phyloP scores from a whole-genome alignment of 2,797 vertebrate genomes.

The Zalophus californianus region DNA sequence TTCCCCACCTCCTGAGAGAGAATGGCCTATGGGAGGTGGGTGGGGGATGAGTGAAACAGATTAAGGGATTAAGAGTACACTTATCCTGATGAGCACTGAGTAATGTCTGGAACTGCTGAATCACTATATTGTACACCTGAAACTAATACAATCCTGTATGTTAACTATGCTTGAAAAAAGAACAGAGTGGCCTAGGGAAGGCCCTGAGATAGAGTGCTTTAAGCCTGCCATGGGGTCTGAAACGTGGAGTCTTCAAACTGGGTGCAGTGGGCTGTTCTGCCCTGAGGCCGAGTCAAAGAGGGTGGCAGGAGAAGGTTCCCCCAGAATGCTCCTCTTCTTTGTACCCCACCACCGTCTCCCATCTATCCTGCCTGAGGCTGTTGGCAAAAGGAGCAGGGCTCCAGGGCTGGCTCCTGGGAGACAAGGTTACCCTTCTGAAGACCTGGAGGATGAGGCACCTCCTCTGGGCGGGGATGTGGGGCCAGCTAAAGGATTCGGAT shows the following conservation, averaged over 20 bases:
- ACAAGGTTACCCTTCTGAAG: neutral
- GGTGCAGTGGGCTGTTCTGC: neutral
- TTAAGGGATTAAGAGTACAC: neutral
- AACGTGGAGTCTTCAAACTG: neutral
- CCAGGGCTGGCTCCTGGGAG: neutral
- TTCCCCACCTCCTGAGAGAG: neutral
- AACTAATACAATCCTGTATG: neutral
- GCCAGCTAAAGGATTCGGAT: neutral
- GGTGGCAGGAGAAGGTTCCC: no score
- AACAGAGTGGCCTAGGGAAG: neutral
- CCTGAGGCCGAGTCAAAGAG: neutral
- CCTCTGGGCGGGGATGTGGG: neutral
- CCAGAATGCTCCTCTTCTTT: neutral
- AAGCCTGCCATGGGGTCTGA: neutral
- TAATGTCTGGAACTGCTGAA: neutral
- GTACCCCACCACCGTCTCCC: neutral
- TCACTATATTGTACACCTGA: neutral
- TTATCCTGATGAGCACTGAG: neutral
- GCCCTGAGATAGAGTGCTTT: neutral
- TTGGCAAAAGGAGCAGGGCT: neutral
- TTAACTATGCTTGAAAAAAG: neutral
- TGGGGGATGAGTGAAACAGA: neutral
- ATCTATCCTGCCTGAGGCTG: neutral
- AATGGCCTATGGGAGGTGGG: neutral
- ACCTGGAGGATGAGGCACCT: neutral